phyloP scores from a whole-genome alignment of 2,888 invertebrate genomes.

The Meganola albula region DNA sequence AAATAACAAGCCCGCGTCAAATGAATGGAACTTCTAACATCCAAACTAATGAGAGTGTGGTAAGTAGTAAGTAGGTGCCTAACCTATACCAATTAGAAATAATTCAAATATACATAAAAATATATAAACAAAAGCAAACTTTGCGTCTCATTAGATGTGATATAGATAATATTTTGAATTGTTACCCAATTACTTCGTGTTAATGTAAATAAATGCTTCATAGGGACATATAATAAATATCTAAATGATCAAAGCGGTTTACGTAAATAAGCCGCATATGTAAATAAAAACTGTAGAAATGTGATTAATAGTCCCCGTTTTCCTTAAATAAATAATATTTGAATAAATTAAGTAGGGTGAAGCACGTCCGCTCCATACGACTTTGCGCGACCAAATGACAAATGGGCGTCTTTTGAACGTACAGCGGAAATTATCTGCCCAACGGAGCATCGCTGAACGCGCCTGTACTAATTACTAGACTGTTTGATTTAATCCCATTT shows the following conservation, averaged over 20 bases:
- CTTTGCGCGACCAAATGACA: constrained; percentile 72
- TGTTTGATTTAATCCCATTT: constrained; percentile 69
- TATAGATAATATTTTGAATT: constrained; percentile 22
- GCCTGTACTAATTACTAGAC: constrained; percentile 72
- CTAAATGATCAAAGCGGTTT: constrained; percentile 63
- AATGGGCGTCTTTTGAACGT: constrained; percentile 74
- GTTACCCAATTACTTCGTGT: constrained; percentile 24
- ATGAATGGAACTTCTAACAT: constrained; percentile 8
- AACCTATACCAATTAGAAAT: constrained; percentile 10
- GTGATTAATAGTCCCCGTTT: constrained; percentile 75
- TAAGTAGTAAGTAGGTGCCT: no score
- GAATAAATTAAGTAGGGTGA: constrained; percentile 72
- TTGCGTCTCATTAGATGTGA: constrained; percentile 16
- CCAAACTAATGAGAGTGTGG: constrained; percentile 10
- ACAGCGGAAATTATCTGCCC: constrained; percentile 76
- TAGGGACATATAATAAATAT: constrained; percentile 56
- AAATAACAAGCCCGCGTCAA: constrained; percentile 9
- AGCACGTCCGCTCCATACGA: constrained; percentile 63
- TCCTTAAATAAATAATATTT: constrained; percentile 77
- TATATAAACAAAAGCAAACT: no score
- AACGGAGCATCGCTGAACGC: constrained; percentile 69
- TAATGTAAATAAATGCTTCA: constrained; percentile 35
- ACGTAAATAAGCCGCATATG: constrained; percentile 53
- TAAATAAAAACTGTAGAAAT: constrained; percentile 73
- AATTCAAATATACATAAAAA: constrained; percentile 8